These are phyloP conservation scores for Phaenicophaeus curvirostris DNA, from an alignment of 2,797 vertebrate genomes.

Conservation along the genomic window DNA sequence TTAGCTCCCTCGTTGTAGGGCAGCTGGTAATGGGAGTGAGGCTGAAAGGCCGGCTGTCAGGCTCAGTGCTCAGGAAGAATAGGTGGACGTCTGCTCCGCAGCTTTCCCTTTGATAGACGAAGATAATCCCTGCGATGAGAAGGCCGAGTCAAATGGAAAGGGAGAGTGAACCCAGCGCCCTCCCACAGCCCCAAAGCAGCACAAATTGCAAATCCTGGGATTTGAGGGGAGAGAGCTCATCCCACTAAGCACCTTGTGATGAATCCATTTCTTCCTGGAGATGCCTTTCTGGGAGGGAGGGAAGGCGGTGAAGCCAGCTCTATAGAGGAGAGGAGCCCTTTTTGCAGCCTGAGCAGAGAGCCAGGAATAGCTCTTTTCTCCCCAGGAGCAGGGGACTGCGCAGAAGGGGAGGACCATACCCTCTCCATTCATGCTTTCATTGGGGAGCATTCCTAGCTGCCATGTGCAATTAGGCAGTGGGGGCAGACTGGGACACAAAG, in stretches of 20 bases:
- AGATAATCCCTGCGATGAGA: conserved; percentile 75
- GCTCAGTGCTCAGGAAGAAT: conserved; percentile 68
- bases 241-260: conserved; percentile 44
- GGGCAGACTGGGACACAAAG: not conserved
- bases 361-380: not conserved
- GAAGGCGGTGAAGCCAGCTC: not conserved
- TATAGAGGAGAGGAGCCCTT: not conserved
- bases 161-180: conserved; percentile 58
- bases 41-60: conserved; percentile 70
- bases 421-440: not conserved
- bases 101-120: conserved; percentile 70
- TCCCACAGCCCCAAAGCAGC: conserved; percentile 42
- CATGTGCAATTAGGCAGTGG: not conserved
- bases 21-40: conserved; percentile 70
- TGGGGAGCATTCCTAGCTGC: not conserved
- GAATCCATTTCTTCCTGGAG: conserved; percentile 42
- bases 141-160: conserved; percentile 67
- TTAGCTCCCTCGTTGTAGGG: conserved; percentile 68
- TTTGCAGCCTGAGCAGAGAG: not conserved
- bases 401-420: not conserved
- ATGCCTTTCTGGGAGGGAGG: not conserved
- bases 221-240: conserved; percentile 31
- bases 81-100: conserved; percentile 66
- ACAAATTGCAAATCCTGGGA: conserved; percentile 49
- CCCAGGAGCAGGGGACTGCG: not conserved